These are phyloP conservation scores for Agelaius tricolor DNA, from an alignment of 2,113 vertebrate genomes.

Conservation along the genomic window DNA sequence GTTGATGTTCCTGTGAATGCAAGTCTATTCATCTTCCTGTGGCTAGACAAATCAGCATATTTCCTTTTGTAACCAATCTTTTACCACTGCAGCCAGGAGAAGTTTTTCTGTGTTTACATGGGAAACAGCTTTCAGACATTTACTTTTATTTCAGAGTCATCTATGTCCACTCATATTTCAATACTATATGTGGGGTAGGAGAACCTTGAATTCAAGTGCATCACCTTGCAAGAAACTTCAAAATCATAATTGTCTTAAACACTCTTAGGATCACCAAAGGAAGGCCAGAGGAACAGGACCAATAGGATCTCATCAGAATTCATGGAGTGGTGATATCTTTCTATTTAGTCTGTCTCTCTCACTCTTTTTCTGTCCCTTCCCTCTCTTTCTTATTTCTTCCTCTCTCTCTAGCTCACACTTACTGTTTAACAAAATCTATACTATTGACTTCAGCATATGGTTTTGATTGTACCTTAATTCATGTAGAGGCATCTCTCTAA, in stretches of 20 bases:
- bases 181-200: not conserved
- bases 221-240: not conserved
- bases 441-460: not conserved
- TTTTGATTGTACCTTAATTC: not conserved
- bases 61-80: not conserved
- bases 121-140: not conserved
- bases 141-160: not conserved
- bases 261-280: not conserved
- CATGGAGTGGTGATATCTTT: not conserved
- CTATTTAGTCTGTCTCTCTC: not conserved
- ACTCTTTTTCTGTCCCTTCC: not conserved
- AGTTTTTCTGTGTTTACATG: not conserved
- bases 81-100: not conserved
- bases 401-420: not conserved
- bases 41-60: not conserved
- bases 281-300: not conserved
- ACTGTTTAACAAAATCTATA: not conserved
- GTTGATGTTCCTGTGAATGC: not conserved
- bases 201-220: not conserved
- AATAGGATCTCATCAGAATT: not conserved
- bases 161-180: not conserved
- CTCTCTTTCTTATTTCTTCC: not conserved
- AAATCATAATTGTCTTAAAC: not conserved
- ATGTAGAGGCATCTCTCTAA: not conserved
- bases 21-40: not conserved